Evolutionary conservation across 2,113 vertebrate genomes (phyloP).

Genomic region (Sciurus niger): DNA sequence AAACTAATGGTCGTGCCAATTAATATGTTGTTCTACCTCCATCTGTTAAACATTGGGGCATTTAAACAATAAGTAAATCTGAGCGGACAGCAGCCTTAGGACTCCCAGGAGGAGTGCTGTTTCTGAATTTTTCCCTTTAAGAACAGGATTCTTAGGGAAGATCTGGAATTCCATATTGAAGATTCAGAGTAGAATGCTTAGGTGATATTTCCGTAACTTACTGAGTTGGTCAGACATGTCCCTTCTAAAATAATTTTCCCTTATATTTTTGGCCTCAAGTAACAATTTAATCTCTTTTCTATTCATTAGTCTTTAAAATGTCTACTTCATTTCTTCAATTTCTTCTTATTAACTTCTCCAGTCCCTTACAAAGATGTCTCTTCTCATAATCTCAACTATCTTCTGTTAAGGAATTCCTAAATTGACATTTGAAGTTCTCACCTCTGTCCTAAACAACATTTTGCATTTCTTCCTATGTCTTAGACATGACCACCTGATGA

Average conservation of each 20-base stretch:
- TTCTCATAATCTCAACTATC: neutral
- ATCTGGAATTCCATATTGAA: neutral
- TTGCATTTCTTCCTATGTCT: neutral
- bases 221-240: slow-evolving; percentile 24
- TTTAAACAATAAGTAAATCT: neutral
- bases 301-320: neutral
- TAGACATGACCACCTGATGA: neutral
- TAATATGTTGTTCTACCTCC: neutral
- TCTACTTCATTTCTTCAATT: neutral
- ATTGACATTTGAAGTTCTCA: neutral
- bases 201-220: neutral
- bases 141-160: neutral
- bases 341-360: neutral
- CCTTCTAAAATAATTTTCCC: slow-evolving; percentile 53
- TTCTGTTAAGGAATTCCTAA: neutral
- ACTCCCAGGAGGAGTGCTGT: neutral
- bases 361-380: neutral
- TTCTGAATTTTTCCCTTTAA: neutral
- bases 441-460: neutral
- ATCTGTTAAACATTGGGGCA: neutral
- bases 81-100: neutral
- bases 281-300: neutral
- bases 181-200: neutral
- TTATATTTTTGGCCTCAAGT: slow-evolving; percentile 26
- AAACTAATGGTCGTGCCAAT: neutral